Percentiles rank a stretch among this genome's conserved stretches.
These are phyloP conservation scores for Speoplatyrhinus poulsoni DNA, from an alignment of 2,113 vertebrate genomes.

Conservation along the genomic window DNA sequence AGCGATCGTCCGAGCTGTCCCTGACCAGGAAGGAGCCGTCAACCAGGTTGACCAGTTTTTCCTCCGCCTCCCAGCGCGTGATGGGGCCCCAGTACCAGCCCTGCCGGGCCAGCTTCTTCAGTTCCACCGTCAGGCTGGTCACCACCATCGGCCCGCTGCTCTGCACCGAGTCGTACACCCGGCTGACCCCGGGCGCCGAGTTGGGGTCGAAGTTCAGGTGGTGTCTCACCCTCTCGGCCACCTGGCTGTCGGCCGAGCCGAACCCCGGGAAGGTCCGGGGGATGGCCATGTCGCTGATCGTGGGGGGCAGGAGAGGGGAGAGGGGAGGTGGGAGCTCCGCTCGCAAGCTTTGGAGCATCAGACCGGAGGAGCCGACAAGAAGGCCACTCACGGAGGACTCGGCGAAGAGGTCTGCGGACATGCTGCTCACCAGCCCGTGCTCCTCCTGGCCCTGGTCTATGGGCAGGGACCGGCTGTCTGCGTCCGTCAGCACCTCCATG, in stretches of 20 bases:
- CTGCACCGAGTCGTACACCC: slow-evolving; percentile 95
- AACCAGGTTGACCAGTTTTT: slow-evolving; percentile 89
- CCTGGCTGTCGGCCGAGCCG: slow-evolving; percentile 82
- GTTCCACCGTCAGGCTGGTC: slow-evolving; percentile 95
- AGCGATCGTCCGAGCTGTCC: slow-evolving; percentile 96
- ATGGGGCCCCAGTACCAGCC: slow-evolving; percentile 99
- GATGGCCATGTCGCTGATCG: slow-evolving; percentile 81
- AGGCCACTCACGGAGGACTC: slow-evolving; percentile 86
- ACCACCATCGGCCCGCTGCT: slow-evolving; percentile 94
- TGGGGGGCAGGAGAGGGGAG: slow-evolving; percentile 90
- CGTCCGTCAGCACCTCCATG: slow-evolving; percentile 90
- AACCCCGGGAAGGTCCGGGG: slow-evolving; percentile 88
- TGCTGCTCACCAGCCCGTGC: slow-evolving; percentile 76
- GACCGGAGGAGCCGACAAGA: slow-evolving; percentile 83
- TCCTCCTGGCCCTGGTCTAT: slow-evolving; percentile 82
- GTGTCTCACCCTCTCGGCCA: slow-evolving; percentile 88
- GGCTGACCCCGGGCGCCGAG: slow-evolving; percentile 90
- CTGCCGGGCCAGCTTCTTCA: slow-evolving; percentile 96
- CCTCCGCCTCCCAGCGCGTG: slow-evolving; percentile 97
- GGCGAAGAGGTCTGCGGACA: slow-evolving; percentile 88
- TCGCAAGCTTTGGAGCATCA: slow-evolving; percentile 87
- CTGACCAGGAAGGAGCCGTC: slow-evolving; percentile 95
- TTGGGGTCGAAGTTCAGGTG: slow-evolving; percentile 96
- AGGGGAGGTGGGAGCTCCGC: slow-evolving; percentile 86
- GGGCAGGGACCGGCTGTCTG: slow-evolving; percentile 77